Percentiles rank a stretch among this genome's conserved stretches.
phyloP scores from a whole-genome alignment of 2,797 vertebrate genomes.

The Brotula barbata region DNA sequence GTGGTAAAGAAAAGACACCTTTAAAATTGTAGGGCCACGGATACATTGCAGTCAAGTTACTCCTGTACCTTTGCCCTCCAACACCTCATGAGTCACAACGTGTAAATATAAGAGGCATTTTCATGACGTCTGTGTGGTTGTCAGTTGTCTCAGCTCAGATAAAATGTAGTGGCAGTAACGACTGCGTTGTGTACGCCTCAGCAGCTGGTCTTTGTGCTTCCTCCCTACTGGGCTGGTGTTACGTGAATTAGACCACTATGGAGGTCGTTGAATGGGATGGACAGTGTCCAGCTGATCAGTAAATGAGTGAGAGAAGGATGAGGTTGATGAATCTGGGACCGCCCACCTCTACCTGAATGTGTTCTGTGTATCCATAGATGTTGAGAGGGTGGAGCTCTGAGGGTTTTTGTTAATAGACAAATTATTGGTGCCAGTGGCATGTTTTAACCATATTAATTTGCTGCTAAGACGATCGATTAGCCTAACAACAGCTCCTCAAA shows the following conservation, averaged over 20 bases:
- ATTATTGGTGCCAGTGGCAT: no score
- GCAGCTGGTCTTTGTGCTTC: conserved; percentile 22
- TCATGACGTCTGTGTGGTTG: conserved; percentile 31
- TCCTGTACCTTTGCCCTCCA: conserved; percentile 31
- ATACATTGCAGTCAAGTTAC: conserved; percentile 36
- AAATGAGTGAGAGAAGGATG: conserved; percentile 10
- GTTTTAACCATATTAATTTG: no score
- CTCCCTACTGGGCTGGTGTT: neutral
- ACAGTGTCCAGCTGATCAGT: neutral
- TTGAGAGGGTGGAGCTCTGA: neutral
- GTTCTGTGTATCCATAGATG: neutral
- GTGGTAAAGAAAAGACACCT: conserved; percentile 14
- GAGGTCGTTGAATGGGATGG: conserved; percentile 19
- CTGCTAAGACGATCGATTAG: no score
- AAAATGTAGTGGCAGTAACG: neutral
- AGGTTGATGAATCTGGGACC: neutral
- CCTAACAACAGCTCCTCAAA: no score
- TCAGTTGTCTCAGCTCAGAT: conserved; percentile 14
- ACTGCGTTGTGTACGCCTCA: conserved; percentile 4
- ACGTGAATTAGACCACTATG: conserved; percentile 4
- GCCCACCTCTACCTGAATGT: neutral
- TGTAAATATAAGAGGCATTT: conserved; percentile 61
- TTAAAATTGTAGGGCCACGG: conserved; percentile 31
- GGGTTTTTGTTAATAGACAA: no score
- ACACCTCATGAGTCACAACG: conserved; percentile 60